Evolutionary conservation across 2,888 invertebrate genomes (phyloP).

Genomic region (Idaea aversata): DNA sequence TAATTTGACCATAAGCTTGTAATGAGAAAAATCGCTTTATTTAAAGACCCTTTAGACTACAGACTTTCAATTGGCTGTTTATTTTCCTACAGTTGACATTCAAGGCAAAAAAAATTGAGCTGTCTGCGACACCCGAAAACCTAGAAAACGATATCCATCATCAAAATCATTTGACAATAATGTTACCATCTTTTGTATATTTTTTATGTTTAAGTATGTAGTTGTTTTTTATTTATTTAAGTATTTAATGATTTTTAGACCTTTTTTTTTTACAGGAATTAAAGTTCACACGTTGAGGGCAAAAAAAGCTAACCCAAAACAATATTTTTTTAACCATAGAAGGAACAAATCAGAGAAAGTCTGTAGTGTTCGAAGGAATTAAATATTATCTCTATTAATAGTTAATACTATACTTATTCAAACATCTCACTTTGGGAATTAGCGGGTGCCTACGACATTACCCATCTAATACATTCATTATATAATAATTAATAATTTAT

Average conservation of each 20-base stretch:
- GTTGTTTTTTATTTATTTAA: too few relatives aligned
- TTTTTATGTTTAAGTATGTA: too few relatives aligned
- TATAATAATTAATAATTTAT: constrained; percentile 24
- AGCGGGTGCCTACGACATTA: constrained; percentile 44
- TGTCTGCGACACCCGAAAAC: too few relatives aligned
- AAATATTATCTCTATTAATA: constrained; percentile 31
- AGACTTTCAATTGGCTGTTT: constrained; percentile 33
- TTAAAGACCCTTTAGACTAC: constrained; percentile 31
- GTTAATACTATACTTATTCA: constrained; percentile 18
- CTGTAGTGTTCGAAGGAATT: neutral
- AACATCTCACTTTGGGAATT: constrained; percentile 66
- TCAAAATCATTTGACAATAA: neutral
- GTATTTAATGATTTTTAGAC: too few relatives aligned
- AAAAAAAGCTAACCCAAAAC: too few relatives aligned
- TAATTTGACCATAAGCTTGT: constrained; percentile 14
- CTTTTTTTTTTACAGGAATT: too few relatives aligned
- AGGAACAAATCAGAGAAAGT: neutral
- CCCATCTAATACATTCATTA: constrained; percentile 22
- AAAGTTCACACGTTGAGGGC: too few relatives aligned
- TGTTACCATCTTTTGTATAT: neutral
- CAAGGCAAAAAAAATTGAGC: too few relatives aligned
- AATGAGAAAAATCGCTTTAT: constrained; percentile 17
- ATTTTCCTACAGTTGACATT: too few relatives aligned
- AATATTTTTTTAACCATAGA: too few relatives aligned
- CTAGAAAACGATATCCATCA: constrained; percentile 48